Base-by-base conservation (phyloP, 2,888 invertebrate genomes). In the Leuctra nigra region DNA sequence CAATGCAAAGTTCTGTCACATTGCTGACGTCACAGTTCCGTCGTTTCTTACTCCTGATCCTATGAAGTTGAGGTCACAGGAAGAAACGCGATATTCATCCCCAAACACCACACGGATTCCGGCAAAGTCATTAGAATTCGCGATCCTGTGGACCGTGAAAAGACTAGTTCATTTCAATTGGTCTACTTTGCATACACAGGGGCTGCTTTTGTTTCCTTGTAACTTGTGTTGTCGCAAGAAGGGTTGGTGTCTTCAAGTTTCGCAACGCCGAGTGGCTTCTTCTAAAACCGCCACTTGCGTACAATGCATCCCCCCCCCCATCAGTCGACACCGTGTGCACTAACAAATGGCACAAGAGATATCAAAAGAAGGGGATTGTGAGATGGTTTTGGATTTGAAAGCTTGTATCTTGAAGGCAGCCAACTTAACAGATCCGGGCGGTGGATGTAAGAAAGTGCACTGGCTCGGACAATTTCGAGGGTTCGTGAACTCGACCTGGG, bases 281-380 rank as follows among this genome's bases (percentile, higher is more conserved):
- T 44, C 44, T 22, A 11, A 29, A 44, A 44, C 44, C 44, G 23
- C 50, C 50, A 50, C 50, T 50, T 50, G 50, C 14, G 16, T 33
- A 50, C 50, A 20, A 20, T 35, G 22, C 35, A 20, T 1, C 35
- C 16, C 29, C 29, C 25, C 48, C 29, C 11, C 23, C 41, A 20
- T 20, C 41, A 14, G 11, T 18, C 20, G 11, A 4, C 39, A 39
- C 20, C 39, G 39, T 39, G 39, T 24, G 16, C 22, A 16, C 33
- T 50, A 20, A 20, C 20, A 20, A 44, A 44, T 23, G 22, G 33
- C 16, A 35, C 18, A 50, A 35, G 18, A 50, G 22, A 50, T 50
- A 50, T 50, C 50, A 35, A 50, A 50, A 18, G 16, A 50, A 35
- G 35, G 50, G 50, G 23, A 35, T 18, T 7, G 47, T 25, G 24